These are phyloP conservation scores for Metalampra italica DNA, from an alignment of 2,888 invertebrate genomes.

Conservation along the genomic window DNA sequence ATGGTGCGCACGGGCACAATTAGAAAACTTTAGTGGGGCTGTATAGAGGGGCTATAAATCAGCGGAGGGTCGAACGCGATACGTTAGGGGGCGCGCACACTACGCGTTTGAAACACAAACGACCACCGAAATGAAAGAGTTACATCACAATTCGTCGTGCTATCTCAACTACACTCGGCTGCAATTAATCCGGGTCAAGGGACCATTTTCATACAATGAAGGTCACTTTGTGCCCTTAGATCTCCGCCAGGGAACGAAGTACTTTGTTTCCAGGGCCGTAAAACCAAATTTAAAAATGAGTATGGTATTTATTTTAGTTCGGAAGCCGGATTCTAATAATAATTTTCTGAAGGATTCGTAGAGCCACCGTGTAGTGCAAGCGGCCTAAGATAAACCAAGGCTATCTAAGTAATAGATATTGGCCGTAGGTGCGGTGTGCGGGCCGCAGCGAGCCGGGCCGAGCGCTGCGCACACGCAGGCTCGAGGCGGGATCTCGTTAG, in stretches of 20 bases:
- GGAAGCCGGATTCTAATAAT: too few relatives aligned
- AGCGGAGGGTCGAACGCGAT: slow-evolving; percentile 53
- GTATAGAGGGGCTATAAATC: slow-evolving; percentile 66
- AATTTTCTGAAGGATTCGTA: too few relatives aligned
- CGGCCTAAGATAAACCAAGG: slow-evolving; percentile 2
- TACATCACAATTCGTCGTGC: too few relatives aligned
- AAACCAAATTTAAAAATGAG: too few relatives aligned
- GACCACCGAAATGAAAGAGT: background rate
- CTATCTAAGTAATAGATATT: slow-evolving; percentile 1
- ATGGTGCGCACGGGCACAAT: slow-evolving; percentile 57
- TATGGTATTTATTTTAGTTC: too few relatives aligned
- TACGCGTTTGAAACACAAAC: background rate
- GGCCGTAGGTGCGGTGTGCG: slow-evolving; percentile 21
- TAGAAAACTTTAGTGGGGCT: slow-evolving; percentile 71
- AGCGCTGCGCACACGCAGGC: slow-evolving; percentile 34
- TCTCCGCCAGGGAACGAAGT: too few relatives aligned
- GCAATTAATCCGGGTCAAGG: too few relatives aligned
- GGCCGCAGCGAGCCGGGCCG: slow-evolving; percentile 12
- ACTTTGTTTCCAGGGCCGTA: too few relatives aligned
- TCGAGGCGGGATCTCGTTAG: slow-evolving; percentile 69
- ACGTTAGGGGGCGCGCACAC: slow-evolving; percentile 2
- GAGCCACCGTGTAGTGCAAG: slow-evolving; percentile 1
- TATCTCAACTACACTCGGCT: too few relatives aligned
- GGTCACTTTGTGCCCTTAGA: too few relatives aligned
- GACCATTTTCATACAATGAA: too few relatives aligned